Percentiles rank a stretch among this genome's conserved stretches.
phyloP scores from a whole-genome alignment of 2,888 invertebrate genomes.

The Eupsilia transversa region DNA sequence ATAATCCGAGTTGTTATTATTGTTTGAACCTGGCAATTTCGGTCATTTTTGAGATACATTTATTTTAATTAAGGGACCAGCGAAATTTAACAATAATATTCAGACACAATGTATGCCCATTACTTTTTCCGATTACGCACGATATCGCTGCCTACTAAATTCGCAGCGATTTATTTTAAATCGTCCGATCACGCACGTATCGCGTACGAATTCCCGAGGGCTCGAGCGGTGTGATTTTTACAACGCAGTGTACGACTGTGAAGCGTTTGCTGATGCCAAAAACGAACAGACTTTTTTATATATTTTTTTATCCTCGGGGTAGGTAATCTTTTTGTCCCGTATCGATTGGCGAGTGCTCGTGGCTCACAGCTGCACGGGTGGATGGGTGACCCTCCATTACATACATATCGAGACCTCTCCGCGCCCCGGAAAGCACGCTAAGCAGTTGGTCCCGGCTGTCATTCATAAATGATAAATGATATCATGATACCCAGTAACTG shows the following conservation, averaged over 20 bases:
- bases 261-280: not conserved
- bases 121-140: not conserved
- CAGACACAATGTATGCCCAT: not conserved
- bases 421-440: too few relatives aligned
- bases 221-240: not conserved
- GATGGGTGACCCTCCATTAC: too few relatives aligned
- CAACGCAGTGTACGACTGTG: not conserved
- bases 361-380: too few relatives aligned
- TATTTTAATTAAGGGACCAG: constrained; percentile 3
- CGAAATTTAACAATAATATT: not conserved
- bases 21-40: not conserved
- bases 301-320: not conserved
- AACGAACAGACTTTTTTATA: not conserved
- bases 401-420: too few relatives aligned
- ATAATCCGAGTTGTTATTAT: not conserved
- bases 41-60: not conserved
- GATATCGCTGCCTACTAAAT: not conserved
- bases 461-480: too few relatives aligned
- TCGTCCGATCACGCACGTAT: not conserved
- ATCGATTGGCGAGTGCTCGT: too few relatives aligned
- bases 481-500: too few relatives aligned
- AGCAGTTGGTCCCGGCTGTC: too few relatives aligned
- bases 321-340: not conserved
- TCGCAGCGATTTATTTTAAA: not conserved
- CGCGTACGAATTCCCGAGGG: not conserved